Evolutionary conservation across 2,888 invertebrate genomes (phyloP), one percentile per base, ranked within the genome.

Genomic region (Dasypolia templi): DNA sequence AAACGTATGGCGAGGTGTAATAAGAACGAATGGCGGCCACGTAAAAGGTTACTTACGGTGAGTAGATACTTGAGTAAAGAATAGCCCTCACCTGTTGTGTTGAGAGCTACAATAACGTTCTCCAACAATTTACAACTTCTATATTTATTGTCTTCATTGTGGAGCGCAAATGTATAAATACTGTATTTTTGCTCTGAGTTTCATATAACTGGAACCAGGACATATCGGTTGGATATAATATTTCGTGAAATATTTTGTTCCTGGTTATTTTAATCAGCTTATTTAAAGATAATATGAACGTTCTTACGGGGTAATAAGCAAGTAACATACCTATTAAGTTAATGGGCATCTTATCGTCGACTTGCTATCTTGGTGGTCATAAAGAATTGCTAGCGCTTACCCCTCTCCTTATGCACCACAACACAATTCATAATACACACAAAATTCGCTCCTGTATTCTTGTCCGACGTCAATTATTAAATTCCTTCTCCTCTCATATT

Each of bases 381-480:
- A 91, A 91, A 92, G 89, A 90, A 92, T 89, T 88, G 88, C 88
- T 82, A 85, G 84, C 85, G 84, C 86, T 91, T 90, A 90, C 88
- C 84, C 87, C 82, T 84, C 81, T 82, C 84, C 71, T 79, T 86
- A 81, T 81, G 83, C 88, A 88, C 87, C 89, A 85, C 89, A 89
- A 90, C 90, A 90, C 89, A 88, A 91, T 90, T 91, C 91, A 90
- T 92, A 92, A 92, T 91, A 87, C 91, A 91, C 90, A 90, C 85
- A 87, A 92, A 89, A 91, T 90, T 89, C 86, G 61, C 79, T 79
- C 85, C 81, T 84, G 87, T 88, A 88, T 92, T 91, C 92, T 91
- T 92, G 90, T 91, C 90, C 89, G 90, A 86, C 88, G 89, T 88
- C 90, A 91, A 93, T 94, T 94, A 94, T 94, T 92, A 94, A 93